phyloP scores from a whole-genome alignment of 1,140 invertebrate species.

The Marisa cornuarietis region DNA sequence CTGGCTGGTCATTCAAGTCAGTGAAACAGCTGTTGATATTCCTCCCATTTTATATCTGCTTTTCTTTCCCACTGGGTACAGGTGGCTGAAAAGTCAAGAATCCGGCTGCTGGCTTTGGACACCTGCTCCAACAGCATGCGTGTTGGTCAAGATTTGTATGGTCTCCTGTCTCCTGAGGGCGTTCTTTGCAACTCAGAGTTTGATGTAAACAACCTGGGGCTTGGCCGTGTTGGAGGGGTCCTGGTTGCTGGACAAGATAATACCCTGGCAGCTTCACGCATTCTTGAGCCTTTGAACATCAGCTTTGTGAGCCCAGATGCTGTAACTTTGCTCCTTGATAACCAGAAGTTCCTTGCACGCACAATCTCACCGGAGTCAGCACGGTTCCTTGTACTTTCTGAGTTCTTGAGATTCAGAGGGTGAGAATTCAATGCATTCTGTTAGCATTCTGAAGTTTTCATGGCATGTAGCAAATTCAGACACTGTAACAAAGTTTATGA shows the following conservation, averaged over 20 bases:
- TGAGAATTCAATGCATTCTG: neutral
- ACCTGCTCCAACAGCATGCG: slow-evolving; percentile 53
- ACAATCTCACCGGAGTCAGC: slow-evolving; percentile 82
- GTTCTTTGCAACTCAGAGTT: slow-evolving; percentile 50
- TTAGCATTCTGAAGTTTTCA: too few species aligned
- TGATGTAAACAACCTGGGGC: slow-evolving; percentile 14
- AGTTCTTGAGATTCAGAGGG: slow-evolving; percentile 75
- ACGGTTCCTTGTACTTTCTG: slow-evolving; percentile 79
- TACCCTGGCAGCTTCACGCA: slow-evolving; percentile 47
- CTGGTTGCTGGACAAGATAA: slow-evolving; percentile 49
- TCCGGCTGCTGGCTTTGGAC: slow-evolving; percentile 58
- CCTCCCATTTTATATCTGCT: neutral
- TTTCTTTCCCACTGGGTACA: neutral
- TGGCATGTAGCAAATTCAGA: too few species aligned
- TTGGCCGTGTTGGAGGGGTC: slow-evolving; percentile 51
- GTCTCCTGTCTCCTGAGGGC: slow-evolving; percentile 52
- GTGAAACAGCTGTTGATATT: neutral
- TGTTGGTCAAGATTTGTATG: slow-evolving; percentile 60
- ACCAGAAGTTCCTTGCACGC: slow-evolving; percentile 76
- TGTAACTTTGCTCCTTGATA: slow-evolving; percentile 78
- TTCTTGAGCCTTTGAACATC: slow-evolving; percentile 43
- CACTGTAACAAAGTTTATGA: too few species aligned
- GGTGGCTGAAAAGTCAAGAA: slow-evolving; percentile 22
- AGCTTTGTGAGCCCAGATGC: slow-evolving; percentile 77
- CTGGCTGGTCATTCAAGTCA: slow-evolving; percentile 5